Percentiles rank a stretch among this genome's conserved stretches.
phyloP scores from a whole-genome alignment of 2,888 invertebrate genomes.

The Eremobia ochroleuca region DNA sequence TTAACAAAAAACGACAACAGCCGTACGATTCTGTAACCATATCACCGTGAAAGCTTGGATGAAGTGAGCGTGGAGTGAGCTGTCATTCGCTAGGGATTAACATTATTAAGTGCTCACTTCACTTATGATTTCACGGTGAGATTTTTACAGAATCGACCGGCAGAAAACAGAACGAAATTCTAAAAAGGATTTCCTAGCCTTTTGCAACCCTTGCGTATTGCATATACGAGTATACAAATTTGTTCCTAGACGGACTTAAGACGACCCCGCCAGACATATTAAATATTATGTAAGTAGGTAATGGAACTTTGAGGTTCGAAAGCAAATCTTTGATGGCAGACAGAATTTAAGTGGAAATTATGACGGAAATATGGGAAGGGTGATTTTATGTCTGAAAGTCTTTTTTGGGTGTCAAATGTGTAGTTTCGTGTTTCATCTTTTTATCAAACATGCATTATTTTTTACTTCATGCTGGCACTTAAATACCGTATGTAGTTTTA shows the following conservation, averaged over 20 bases:
- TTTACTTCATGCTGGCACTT: neutral
- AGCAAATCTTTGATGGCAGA: conserved; percentile 21
- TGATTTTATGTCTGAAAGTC: neutral
- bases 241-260: conserved; percentile 2
- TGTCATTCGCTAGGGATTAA: too few species aligned
- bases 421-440: neutral
- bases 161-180: neutral
- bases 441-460: neutral
- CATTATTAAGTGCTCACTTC: too few species aligned
- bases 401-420: too few species aligned
- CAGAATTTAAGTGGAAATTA: neutral
- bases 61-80: too few species aligned
- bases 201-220: conserved; percentile 4
- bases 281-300: neutral
- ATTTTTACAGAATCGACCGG: too few species aligned
- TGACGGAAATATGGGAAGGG: neutral
- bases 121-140: too few species aligned
- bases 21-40: too few species aligned
- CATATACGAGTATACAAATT: conserved; percentile 17
- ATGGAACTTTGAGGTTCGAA: conserved; percentile 22
- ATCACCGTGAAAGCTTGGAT: too few species aligned
- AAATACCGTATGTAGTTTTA: neutral
- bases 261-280: conserved; percentile 36
- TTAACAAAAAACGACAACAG: too few species aligned
- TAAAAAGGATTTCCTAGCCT: neutral